Conservation (phyloP, 2,797 vertebrate species). For the Sebastes paucispinis region DNA sequence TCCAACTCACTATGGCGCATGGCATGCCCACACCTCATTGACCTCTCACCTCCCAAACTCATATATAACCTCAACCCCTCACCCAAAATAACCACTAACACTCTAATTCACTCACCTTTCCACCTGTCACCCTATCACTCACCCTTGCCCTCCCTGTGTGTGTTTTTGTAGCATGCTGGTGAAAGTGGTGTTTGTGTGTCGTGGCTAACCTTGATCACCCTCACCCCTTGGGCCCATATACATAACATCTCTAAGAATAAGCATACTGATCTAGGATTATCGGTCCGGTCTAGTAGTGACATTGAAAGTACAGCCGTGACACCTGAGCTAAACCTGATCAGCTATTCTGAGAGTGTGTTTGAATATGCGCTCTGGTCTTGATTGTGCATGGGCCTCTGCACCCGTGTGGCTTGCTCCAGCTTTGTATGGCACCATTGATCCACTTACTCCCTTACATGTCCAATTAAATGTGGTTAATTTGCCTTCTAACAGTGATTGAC, state of each 20-base stretch:
- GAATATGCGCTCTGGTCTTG: constrained; percentile 67
- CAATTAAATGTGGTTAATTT: constrained; percentile 73
- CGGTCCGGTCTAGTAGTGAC: constrained; percentile 35
- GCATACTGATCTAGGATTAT: constrained; percentile 62
- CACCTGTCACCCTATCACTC: constrained; percentile 61
- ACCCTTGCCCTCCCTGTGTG: constrained; percentile 64
- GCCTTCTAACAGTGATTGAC: constrained; percentile 69
- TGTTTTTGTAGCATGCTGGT: constrained; percentile 84
- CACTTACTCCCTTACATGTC: constrained; percentile 74
- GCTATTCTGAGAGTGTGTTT: constrained; percentile 62
- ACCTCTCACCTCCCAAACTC: constrained; percentile 57
- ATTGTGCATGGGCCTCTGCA: constrained; percentile 62
- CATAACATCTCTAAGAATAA: constrained; percentile 67
- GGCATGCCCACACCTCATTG: constrained; percentile 87
- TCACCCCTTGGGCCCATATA: constrained; percentile 59
- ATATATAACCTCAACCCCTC: constrained; percentile 59
- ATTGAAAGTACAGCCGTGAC: constrained; percentile 25
- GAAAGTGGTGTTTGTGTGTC: constrained; percentile 67
- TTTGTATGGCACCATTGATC: constrained; percentile 67
- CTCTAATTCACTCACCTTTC: constrained; percentile 72
- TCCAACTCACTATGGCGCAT: constrained; percentile 90
- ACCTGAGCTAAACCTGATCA: constrained; percentile 61
- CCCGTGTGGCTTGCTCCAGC: constrained; percentile 60
- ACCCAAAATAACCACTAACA: constrained; percentile 83
- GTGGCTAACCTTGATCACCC: constrained; percentile 47